A percentile compares a stretch with the other conserved stretches of the same genome.
Conservation (phyloP, 2,888 invertebrate species). For the Scelioninae gen. 1 region DNA sequence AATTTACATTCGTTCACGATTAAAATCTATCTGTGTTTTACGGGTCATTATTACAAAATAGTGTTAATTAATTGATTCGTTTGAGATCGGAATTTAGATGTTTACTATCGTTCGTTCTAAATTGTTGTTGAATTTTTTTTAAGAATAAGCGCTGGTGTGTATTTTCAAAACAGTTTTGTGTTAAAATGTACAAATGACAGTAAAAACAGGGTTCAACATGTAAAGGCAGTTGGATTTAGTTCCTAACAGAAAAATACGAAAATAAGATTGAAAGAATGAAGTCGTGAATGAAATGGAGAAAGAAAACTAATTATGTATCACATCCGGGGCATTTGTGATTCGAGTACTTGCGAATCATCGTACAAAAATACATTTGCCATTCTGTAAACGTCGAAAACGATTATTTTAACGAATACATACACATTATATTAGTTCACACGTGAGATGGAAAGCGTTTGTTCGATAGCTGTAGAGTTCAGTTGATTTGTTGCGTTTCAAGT, state of each 20-base stretch:
- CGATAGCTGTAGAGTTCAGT: slow-evolving; percentile 24
- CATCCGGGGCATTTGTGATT: slow-evolving; percentile 77
- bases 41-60: neutral
- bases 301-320: slow-evolving; percentile 15
- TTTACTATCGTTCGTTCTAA: slow-evolving; percentile 31
- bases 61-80: neutral
- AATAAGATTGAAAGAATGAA: slow-evolving; percentile 19
- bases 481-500: slow-evolving; percentile 34
- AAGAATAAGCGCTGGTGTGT: slow-evolving; percentile 7
- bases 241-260: slow-evolving; percentile 74
- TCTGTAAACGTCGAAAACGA: slow-evolving; percentile 66
- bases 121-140: slow-evolving; percentile 31
- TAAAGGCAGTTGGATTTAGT: slow-evolving; percentile 78
- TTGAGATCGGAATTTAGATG: slow-evolving; percentile 14
- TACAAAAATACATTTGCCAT: slow-evolving; percentile 75
- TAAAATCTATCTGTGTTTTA: slow-evolving; percentile 10
- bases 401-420: slow-evolving; percentile 46
- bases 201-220: slow-evolving; percentile 66
- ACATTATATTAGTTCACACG: slow-evolving; percentile 22
- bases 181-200: slow-evolving; percentile 44
- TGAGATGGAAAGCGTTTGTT: slow-evolving; percentile 29
- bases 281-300: slow-evolving; percentile 8
- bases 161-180: slow-evolving; percentile 27
- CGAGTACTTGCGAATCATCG: slow-evolving; percentile 73
- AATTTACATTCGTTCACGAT: neutral